Evolutionary conservation across 2,888 invertebrate genomes (phyloP).

Genomic region (Ferdinandea cuprea): DNA sequence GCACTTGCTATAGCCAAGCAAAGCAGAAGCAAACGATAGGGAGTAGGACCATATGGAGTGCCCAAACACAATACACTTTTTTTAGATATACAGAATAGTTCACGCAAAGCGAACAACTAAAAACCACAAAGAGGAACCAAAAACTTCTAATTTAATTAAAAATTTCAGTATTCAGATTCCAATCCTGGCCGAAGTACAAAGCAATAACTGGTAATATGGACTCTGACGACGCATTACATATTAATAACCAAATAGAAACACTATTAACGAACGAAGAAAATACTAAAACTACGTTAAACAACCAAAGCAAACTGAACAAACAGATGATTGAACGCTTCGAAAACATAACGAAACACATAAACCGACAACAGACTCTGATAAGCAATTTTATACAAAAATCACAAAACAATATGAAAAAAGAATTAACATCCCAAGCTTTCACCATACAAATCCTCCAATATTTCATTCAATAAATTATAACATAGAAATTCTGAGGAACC

Average conservation of each 20-base stretch:
- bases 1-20: too few relatives aligned
- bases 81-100: slow-evolving; percentile 6
- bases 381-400: slow-evolving; percentile 15
- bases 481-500: slow-evolving; percentile 17
- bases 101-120: slow-evolving; percentile 15
- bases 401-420: slow-evolving; percentile 2
- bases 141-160: slow-evolving; percentile 1
- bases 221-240: too few relatives aligned
- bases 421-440: slow-evolving; percentile 2
- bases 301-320: slow-evolving; percentile 13
- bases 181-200: not conserved
- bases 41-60: too few relatives aligned
- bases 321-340: too few relatives aligned
- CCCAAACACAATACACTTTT: too few relatives aligned
- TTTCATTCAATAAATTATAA: slow-evolving; percentile 15
- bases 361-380: slow-evolving; percentile 1
- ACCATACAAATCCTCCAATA: slow-evolving; percentile 4
- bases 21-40: too few relatives aligned
- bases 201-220: not conserved
- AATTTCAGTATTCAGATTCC: not conserved
- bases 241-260: too few relatives aligned
- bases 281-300: too few relatives aligned
- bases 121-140: slow-evolving; percentile 2
- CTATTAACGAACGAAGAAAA: too few relatives aligned
- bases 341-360: slow-evolving; percentile 26